phyloP scores from a whole-genome alignment of 2,888 invertebrate genomes.

The Philaethria dido region DNA sequence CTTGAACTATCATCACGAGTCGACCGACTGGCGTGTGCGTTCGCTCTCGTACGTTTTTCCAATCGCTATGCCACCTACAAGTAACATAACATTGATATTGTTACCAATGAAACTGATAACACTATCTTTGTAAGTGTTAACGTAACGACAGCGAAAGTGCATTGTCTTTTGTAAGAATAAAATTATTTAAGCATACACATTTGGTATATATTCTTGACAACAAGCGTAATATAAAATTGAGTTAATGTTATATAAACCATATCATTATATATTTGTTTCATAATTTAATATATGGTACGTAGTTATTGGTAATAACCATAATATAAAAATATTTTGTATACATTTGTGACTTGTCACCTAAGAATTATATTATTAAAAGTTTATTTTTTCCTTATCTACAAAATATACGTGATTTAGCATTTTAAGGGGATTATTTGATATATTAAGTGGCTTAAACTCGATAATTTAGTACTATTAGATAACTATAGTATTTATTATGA shows the following conservation, averaged over 20 bases:
- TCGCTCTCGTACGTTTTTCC: slow-evolving; percentile 14
- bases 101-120: slow-evolving; percentile 31
- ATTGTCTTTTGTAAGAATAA: slow-evolving; percentile 7
- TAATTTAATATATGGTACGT: neutral
- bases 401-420: neutral
- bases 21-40: slow-evolving; percentile 40
- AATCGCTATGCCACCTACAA: slow-evolving; percentile 6
- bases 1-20: slow-evolving; percentile 53
- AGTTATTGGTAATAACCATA: neutral
- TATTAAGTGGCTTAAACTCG: neutral
- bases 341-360: neutral
- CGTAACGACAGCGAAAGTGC: slow-evolving; percentile 27
- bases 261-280: neutral
- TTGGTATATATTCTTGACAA: neutral
- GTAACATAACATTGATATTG: slow-evolving; percentile 24
- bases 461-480: neutral
- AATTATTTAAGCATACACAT: neutral
- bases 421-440: neutral
- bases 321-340: neutral
- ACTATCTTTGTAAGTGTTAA: slow-evolving; percentile 18
- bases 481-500: neutral
- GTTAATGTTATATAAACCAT: no score
- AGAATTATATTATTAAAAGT: neutral
- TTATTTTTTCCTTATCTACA: neutral
- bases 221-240: neutral